Percentiles rank a stretch among this genome's conserved stretches.
phyloP scores from a whole-genome alignment of 1,140 invertebrate species.

The Drosophila paulistorum region DNA sequence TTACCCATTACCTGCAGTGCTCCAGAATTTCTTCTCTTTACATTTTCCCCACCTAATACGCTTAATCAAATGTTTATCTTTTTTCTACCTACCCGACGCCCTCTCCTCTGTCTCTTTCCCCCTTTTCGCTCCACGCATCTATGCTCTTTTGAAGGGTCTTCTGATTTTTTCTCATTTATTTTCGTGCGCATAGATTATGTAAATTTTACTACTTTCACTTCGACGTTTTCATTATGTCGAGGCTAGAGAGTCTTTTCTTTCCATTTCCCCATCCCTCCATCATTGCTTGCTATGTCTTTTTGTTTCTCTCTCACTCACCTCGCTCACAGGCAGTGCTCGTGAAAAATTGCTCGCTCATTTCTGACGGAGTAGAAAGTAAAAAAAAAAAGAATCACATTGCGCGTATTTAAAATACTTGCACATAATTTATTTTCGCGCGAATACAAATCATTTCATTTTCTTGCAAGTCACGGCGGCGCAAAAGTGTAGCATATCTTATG shows the following conservation, averaged over 20 bases:
- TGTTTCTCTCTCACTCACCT: neutral
- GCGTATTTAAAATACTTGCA: slow-evolving; percentile 81
- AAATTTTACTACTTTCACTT: slow-evolving; percentile 81
- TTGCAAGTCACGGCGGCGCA: slow-evolving; percentile 67
- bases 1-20: slow-evolving; percentile 44
- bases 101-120: neutral
- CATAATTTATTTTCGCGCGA: slow-evolving; percentile 79
- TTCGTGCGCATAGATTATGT: slow-evolving; percentile 79
- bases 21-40: slow-evolving; percentile 3
- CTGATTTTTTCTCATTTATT: slow-evolving; percentile 78
- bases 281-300: neutral
- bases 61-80: slow-evolving; percentile 81
- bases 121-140: neutral
- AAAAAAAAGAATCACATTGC: slow-evolving; percentile 39
- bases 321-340: slow-evolving; percentile 28
- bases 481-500: slow-evolving; percentile 70
- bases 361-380: slow-evolving; percentile 26
- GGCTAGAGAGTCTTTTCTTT: slow-evolving; percentile 12
- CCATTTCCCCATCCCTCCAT: neutral
- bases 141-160: slow-evolving; percentile 12
- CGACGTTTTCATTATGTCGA: slow-evolving; percentile 78
- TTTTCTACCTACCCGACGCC: neutral
- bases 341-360: slow-evolving; percentile 74
- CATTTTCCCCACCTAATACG: slow-evolving; percentile 55
- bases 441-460: slow-evolving; percentile 81